Evolutionary conservation across 2,888 invertebrate species (phyloP), one percentile per base, ranked within the genome.

Genomic region (Chydorus sphaericus): DNA sequence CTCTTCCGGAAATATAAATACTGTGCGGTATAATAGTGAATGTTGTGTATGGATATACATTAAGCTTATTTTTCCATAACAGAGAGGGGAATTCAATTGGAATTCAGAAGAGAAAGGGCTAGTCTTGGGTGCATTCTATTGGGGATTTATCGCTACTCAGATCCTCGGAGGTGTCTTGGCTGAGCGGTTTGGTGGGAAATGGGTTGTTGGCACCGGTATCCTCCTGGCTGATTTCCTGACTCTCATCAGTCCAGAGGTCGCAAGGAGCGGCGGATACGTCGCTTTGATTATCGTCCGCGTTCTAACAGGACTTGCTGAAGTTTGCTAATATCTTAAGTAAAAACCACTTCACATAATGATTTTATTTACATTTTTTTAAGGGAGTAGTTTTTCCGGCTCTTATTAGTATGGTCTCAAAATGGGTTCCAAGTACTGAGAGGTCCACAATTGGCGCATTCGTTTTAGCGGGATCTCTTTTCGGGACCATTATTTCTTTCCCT

Each of bases 361-460:
- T n/a, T n/a, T n/a, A n/a, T n/a, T n/a, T n/a, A n/a, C n/a, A 33
- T n/a, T n/a, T n/a, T n/a, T n/a, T n/a, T 10, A 33, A 78, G 77
- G 89, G 88, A 33, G 90, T 91, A 5, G 89, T 89, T 7, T 93
- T 89, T 70, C 94, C 94, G 16, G 85, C 91, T 0, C 91, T 93
- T 89, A 20, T 30, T 30, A 20, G 23, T 20, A 44, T 53, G 39
- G 16, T 57, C 26, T 44, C 59, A 59, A 31, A 28, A 10, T 56
- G 56, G 56, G 37, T 53, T 18, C 56, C 56, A 10, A 28, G n/a
- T 11, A 28, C 49, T n/a, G 56, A 56, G 31, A 31, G 56, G 18
- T 28, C 38, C 14, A 52, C 52, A 6, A n/a, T 56, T 23, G 56
- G 38, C 8, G 8, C 52, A 10, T 56, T 56, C 38, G 28, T 56